Percentiles rank a stretch among this genome's conserved stretches.
These are phyloP conservation scores for Halictus rubicundus DNA, from an alignment of 1,140 invertebrate genomes.

Conservation along the genomic window DNA sequence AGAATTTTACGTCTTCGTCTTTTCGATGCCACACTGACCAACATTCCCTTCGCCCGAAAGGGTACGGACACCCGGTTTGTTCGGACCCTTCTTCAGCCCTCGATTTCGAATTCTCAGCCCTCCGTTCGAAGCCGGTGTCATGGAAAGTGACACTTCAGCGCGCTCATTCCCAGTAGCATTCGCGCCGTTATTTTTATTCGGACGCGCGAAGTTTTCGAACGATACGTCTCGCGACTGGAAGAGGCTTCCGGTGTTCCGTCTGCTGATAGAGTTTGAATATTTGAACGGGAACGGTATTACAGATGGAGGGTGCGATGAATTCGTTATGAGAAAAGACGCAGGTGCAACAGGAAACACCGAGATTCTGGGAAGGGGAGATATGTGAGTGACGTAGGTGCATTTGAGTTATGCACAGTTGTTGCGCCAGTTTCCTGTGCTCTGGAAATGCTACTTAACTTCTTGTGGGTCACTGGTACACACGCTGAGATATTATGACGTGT, in stretches of 20 bases:
- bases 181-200: neutral
- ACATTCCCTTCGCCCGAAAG: neutral
- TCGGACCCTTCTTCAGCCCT: neutral
- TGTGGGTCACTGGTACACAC: too few relatives aligned
- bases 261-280: neutral
- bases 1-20: too few relatives aligned
- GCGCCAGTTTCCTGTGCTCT: too few relatives aligned
- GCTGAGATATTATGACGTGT: too few relatives aligned
- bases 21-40: neutral
- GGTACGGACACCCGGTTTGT: neutral
- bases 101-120: constrained; percentile 1
- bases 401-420: too few relatives aligned
- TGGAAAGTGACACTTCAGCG: too few relatives aligned
- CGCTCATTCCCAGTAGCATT: neutral
- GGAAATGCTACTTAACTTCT: too few relatives aligned
- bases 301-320: neutral
- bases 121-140: neutral
- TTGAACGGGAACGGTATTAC: neutral
- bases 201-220: neutral
- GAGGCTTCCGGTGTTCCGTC: neutral
- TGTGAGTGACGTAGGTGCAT: too few relatives aligned
- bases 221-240: neutral
- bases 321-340: neutral
- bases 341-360: too few relatives aligned
- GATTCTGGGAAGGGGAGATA: too few relatives aligned